Percentiles rank a stretch among this genome's conserved stretches.
Conservation (phyloP, 2,888 invertebrate species). For the Bruchidius siliquastri region DNA sequence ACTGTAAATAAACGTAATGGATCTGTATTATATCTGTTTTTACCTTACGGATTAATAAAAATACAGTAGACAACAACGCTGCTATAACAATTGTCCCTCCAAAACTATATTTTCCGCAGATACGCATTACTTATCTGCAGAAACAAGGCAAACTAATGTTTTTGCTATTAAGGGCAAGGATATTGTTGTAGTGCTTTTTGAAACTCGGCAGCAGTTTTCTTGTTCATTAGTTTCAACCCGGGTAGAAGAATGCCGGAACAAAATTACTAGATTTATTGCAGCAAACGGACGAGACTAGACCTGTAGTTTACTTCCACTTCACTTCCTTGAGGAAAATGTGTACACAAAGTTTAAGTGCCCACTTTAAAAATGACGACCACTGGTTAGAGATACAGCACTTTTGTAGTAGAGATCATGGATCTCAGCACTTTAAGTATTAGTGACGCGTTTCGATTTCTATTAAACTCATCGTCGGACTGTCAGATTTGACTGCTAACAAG, state of each 20-base stretch:
- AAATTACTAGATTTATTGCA: neutral
- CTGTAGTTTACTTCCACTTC: neutral
- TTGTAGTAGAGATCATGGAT: neutral
- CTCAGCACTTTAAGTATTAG: too few relatives aligned
- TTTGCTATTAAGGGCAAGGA: neutral
- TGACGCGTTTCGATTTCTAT: too few relatives aligned
- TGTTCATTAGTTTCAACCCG: neutral
- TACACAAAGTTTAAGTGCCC: neutral
- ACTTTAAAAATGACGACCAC: neutral
- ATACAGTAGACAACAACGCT: too few relatives aligned
- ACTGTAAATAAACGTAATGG: too few relatives aligned
- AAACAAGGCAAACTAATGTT: neutral
- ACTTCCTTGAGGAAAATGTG: neutral
- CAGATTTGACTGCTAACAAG: too few relatives aligned
- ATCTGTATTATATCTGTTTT: too few relatives aligned
- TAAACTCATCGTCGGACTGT: too few relatives aligned
- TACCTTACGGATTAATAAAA: too few relatives aligned
- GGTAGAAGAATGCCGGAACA: neutral
- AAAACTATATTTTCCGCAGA: neutral
- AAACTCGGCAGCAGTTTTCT: neutral
- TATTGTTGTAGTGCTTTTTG: neutral
- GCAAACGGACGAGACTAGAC: neutral
- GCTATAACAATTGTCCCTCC: neutral
- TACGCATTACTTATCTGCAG: neutral
- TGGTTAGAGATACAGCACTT: neutral